Conservation (phyloP, 2,113 vertebrate genomes). For the Enhydra lutris region DNA sequence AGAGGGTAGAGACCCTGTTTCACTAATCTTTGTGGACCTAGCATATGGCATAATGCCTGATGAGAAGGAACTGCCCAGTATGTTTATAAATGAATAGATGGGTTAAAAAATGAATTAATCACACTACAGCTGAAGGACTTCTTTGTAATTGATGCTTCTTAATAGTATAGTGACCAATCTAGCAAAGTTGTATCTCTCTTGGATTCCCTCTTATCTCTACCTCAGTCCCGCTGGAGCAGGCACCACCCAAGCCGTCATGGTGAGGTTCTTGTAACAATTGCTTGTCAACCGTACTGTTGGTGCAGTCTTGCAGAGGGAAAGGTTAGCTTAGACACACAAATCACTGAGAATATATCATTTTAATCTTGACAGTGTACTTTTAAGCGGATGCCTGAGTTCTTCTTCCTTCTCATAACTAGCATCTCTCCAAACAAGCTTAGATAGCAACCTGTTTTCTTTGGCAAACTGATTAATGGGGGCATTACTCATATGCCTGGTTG, state of each 20-base stretch:
- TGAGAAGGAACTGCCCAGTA: not conserved
- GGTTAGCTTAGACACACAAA: not conserved
- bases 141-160: not conserved
- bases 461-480: slow-evolving; percentile 72
- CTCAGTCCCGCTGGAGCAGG: not conserved
- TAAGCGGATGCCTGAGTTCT: slow-evolving; percentile 28
- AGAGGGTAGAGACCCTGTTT: not conserved
- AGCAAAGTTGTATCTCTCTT: not conserved
- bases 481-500: slow-evolving; percentile 64
- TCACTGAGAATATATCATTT: not conserved
- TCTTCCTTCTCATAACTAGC: slow-evolving; percentile 62
- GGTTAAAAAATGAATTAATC: not conserved
- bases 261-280: not conserved
- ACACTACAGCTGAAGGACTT: not conserved
- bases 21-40: not conserved
- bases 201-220: not conserved
- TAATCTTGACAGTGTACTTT: not conserved
- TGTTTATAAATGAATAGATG: not conserved
- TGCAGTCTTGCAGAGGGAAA: not conserved
- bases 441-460: slow-evolving; percentile 71
- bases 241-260: not conserved
- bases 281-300: not conserved
- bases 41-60: not conserved
- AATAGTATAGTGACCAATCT: not conserved
- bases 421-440: slow-evolving; percentile 63